These are phyloP conservation scores for Drosophila picticornis DNA, from an alignment of 2,888 invertebrate genomes.

Conservation along the genomic window DNA sequence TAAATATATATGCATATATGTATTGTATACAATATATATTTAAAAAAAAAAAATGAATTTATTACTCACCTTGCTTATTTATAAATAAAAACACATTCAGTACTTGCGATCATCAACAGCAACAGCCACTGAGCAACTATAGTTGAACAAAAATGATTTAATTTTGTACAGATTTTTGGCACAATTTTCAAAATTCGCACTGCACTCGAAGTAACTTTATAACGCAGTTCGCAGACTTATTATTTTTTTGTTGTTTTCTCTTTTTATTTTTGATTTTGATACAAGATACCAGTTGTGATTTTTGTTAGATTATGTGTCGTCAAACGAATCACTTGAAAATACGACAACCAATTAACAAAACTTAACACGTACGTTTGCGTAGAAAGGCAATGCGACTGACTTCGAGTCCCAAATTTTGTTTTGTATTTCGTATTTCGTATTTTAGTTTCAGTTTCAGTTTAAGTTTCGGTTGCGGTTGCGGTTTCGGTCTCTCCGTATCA, in stretches of 20 bases:
- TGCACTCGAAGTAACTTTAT: constrained; percentile 30
- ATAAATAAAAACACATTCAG: constrained; percentile 52
- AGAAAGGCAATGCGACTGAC: constrained; percentile 45
- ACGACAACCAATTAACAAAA: constrained; percentile 38
- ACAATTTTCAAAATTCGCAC: constrained; percentile 34
- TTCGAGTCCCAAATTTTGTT: constrained; percentile 32
- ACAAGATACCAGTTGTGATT: constrained; percentile 5
- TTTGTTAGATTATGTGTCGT: constrained; percentile 15
- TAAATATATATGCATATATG: constrained; percentile 2
- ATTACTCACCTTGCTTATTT: constrained; percentile 67
- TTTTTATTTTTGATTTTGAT: constrained; percentile 28
- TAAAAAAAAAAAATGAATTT: constrained; percentile 36
- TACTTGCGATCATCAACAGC: constrained; percentile 22
- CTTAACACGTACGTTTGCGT: constrained; percentile 61
- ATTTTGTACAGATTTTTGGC: constrained; percentile 19
- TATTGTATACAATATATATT: neutral
- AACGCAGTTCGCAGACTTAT: constrained; percentile 9
- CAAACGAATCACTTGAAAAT: constrained; percentile 35
- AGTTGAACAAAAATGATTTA: constrained; percentile 11
- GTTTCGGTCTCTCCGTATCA: constrained; percentile 52
- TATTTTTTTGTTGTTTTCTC: constrained; percentile 35
- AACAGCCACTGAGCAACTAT: neutral
- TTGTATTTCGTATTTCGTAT: constrained; percentile 36
- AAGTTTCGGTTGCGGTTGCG: constrained; percentile 21
- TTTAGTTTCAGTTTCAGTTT: constrained; percentile 17